Conservation (phyloP, 2,113 vertebrate species). For the Ornithorhynchus anatinus region DNA sequence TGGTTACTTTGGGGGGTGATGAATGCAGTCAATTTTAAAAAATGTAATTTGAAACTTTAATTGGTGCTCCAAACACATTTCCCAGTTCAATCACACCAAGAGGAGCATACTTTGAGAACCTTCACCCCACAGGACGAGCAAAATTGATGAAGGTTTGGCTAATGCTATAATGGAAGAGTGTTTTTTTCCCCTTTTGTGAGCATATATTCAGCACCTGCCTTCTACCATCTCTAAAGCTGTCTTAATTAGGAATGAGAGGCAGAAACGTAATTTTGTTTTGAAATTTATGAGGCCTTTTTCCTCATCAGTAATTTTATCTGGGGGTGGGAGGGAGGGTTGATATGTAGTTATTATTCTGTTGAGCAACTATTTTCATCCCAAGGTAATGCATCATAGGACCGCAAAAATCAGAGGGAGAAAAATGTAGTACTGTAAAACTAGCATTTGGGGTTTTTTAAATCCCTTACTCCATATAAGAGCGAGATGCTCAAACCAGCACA, state of each 20-base stretch:
- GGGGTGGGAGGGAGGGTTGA: too few species aligned
- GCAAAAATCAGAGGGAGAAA: background rate
- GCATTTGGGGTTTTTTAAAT: background rate
- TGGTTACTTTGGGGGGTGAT: constrained; percentile 47
- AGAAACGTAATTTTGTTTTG: background rate
- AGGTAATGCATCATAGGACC: background rate
- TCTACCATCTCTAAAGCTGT: background rate
- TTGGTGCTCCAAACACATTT: constrained; percentile 10
- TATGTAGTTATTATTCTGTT: background rate
- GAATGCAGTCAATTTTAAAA: constrained; percentile 28
- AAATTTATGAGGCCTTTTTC: background rate
- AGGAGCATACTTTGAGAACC: background rate
- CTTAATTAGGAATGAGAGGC: background rate
- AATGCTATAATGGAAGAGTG: background rate
- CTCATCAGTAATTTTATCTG: background rate
- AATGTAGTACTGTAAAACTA: background rate
- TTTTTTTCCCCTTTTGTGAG: background rate
- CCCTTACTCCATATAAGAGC: background rate
- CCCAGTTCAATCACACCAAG: constrained; percentile 1
- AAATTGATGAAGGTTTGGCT: background rate
- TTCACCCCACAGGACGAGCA: background rate
- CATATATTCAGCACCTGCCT: background rate
- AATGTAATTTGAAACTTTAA: constrained; percentile 37
- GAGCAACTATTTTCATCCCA: background rate
- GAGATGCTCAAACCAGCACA: background rate